phyloP scores from a whole-genome alignment of 1,140 invertebrate genomes.

The Zophobas atratus region DNA sequence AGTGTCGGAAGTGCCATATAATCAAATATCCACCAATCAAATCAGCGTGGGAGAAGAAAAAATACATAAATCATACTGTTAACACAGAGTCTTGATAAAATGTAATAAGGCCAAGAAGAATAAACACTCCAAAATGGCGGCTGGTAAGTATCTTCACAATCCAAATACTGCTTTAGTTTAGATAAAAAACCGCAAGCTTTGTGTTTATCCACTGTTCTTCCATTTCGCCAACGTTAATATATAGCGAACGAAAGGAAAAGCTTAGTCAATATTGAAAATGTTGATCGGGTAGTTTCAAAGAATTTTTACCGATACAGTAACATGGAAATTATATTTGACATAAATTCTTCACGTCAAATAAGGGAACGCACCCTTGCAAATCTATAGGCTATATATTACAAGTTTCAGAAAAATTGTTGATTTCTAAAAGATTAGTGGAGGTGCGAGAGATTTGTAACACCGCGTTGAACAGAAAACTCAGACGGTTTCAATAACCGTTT shows the following conservation, averaged over 20 bases:
- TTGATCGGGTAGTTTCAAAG: not conserved
- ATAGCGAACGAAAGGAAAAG: not conserved
- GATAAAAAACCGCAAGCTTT: not conserved
- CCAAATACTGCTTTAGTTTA: not conserved
- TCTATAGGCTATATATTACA: not conserved
- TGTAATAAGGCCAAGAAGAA: constrained; percentile 27
- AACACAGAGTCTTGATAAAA: not conserved
- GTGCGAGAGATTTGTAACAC: not conserved
- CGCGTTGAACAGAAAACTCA: not conserved
- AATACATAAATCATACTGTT: not conserved
- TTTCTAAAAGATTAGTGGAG: constrained; percentile 12
- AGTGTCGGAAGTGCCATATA: not conserved
- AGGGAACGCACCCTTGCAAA: not conserved
- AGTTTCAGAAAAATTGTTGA: constrained; percentile 13
- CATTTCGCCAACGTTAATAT: not conserved
- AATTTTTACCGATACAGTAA: too few species aligned
- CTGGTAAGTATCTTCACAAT: constrained; percentile 25
- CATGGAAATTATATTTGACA: not conserved
- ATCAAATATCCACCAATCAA: constrained; percentile 1
- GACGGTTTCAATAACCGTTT: too few species aligned
- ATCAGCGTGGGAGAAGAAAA: not conserved
- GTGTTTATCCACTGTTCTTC: constrained; percentile 5
- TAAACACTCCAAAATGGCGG: constrained; percentile 32
- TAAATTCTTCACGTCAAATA: not conserved
- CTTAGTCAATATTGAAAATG: not conserved